Evolutionary conservation across 2,113 vertebrate species (phyloP).

Genomic region (Ptilorrhoa leucosticta): DNA sequence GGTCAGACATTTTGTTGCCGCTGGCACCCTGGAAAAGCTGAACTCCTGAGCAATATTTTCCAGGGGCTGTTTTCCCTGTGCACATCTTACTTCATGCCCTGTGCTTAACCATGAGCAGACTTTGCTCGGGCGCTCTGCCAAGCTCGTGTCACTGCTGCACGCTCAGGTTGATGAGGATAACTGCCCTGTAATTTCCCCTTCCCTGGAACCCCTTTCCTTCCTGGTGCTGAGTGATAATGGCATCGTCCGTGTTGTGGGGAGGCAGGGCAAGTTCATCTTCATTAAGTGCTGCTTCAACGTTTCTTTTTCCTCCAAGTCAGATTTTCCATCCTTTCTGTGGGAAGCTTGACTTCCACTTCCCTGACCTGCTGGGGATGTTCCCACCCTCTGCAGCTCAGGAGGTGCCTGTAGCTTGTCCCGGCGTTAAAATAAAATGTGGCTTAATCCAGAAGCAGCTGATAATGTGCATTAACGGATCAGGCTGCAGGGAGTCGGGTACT

Average conservation of each 20-base stretch:
- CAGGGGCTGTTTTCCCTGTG: background rate
- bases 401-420: background rate
- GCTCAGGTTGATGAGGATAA: slow-evolving; percentile 5
- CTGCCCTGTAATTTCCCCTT: slow-evolving; percentile 7
- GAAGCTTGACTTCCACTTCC: background rate
- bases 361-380: background rate
- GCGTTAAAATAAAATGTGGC: rapidly evolving
- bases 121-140: background rate
- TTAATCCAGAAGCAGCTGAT: background rate
- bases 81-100: background rate
- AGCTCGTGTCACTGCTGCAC: background rate
- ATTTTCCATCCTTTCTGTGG: background rate
- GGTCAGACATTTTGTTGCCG: background rate
- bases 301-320: background rate
- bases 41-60: background rate
- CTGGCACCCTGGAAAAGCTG: background rate
- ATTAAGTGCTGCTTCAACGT: background rate
- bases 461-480: background rate
- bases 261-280: background rate
- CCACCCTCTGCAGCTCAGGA: background rate
- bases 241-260: background rate
- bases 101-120: background rate
- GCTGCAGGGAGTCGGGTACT: background rate
- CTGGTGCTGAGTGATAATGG: background rate
- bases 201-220: slow-evolving; percentile 28